These are phyloP conservation scores for Taurulus bubalis DNA, from an alignment of 2,113 vertebrate genomes.

Conservation along the genomic window DNA sequence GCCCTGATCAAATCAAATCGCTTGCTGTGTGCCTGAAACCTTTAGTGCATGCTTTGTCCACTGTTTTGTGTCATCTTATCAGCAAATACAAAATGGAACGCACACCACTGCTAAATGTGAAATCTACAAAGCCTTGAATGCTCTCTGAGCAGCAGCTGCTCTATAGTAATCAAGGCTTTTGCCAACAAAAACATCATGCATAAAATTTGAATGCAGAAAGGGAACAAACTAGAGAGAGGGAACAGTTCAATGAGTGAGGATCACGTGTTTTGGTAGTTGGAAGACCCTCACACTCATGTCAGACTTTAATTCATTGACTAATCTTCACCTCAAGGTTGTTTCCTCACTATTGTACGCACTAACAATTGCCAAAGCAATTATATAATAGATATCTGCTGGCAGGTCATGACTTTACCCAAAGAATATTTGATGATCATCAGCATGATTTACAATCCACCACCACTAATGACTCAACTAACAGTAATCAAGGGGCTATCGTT, in stretches of 20 bases:
- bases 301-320: constrained; percentile 8
- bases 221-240: not conserved
- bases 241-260: not conserved
- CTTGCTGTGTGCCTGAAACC: not conserved
- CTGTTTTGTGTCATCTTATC: not conserved
- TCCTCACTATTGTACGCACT: not conserved
- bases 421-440: not conserved
- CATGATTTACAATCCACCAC: not conserved
- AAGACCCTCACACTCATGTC: constrained; percentile 2
- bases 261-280: constrained; percentile 3
- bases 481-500: not conserved
- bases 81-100: not conserved
- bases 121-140: constrained; percentile 2
- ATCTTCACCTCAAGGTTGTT: not conserved
- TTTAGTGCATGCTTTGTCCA: not conserved
- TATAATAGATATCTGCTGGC: not conserved
- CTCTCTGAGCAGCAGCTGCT: not conserved
- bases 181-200: not conserved
- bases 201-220: constrained; percentile 5
- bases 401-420: not conserved
- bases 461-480: not conserved
- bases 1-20: not conserved
- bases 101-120: not conserved
- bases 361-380: not conserved
- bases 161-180: constrained; percentile 3